These are phyloP conservation scores for Conopomorpha cramerella DNA, from an alignment of 1,140 invertebrate species.

Conservation along the genomic window DNA sequence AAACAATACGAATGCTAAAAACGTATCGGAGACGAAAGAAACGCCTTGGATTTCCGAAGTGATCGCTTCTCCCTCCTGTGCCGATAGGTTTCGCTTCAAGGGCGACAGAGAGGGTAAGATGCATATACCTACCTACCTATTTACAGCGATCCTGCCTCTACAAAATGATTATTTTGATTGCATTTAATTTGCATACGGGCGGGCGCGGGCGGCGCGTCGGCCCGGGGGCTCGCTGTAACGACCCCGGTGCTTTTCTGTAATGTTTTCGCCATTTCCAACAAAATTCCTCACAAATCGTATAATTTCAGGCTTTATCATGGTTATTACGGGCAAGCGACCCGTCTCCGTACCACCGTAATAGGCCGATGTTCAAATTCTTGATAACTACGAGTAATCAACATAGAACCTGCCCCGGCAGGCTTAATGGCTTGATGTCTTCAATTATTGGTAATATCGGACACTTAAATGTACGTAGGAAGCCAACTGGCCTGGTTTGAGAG, in stretches of 20 bases:
- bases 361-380: slow-evolving; percentile 44
- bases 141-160: slow-evolving; percentile 27
- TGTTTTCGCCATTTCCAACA: slow-evolving; percentile 59
- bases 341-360: slow-evolving; percentile 36
- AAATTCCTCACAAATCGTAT: slow-evolving; percentile 58
- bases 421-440: slow-evolving; percentile 42
- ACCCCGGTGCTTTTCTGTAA: slow-evolving; percentile 56
- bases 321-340: slow-evolving; percentile 49
- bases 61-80: no score
- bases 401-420: slow-evolving; percentile 37
- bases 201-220: slow-evolving; percentile 23
- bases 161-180: slow-evolving; percentile 58
- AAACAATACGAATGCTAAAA: slow-evolving; percentile 41
- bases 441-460: slow-evolving; percentile 52
- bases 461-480: slow-evolving; percentile 51
- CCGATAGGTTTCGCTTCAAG: no score
- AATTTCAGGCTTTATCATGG: slow-evolving; percentile 54
- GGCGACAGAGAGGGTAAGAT: no score
- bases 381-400: slow-evolving; percentile 54
- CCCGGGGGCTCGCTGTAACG: slow-evolving; percentile 29
- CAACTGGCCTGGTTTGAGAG: slow-evolving; percentile 26
- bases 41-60: no score
- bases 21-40: slow-evolving; percentile 27
- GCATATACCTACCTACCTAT: no score
- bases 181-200: slow-evolving; percentile 56